Evolutionary conservation across 2,113 vertebrate species (phyloP), one percentile per base, ranked within the genome.

Genomic region (Engraulis encrasicolus): DNA sequence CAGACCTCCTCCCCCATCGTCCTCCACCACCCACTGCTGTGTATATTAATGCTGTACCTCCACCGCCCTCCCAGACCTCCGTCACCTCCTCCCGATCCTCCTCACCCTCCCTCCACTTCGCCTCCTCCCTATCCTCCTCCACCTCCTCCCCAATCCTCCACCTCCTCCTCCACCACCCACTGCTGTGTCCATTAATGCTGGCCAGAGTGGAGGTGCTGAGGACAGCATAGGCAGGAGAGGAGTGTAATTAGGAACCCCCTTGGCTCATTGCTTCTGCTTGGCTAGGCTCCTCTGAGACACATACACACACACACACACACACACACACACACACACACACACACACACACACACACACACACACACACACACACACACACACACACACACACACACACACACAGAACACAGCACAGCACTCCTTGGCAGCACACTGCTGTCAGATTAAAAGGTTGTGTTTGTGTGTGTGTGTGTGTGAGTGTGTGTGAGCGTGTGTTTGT

Each of bases 161-260:
- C 58, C 66, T 31, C 31, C 88, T 87, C 87, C 58, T 87, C 84
- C 74, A 80, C 88, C 87, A 89, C 82, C 82, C 58, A 89, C 86
- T 89, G 91, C 84, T 83, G 15, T 79, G 86, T 90, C 90, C 88
- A 86, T 90, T 89, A 92, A 87, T 85, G 86, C 82, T 81, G 89
- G 89, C 91, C 91, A 93, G 91, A 2, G 12, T 27, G 3, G 23
- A 88, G 90, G 88, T 90, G 91, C 90, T 93, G 89, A 92, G 89
- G 89, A 84, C 88, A 90, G 91, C 92, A 90, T 81, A 85, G 85
- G 87, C n/a, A n/a, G n/a, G n/a, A n/a, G n/a, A 34, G 90, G 87
- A 88, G 82, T 80, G 81, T 93, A 92, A 92, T 94, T 90, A 93
- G 86, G 78, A 83, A 15, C 74, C 82, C 85, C 77, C 27, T 83